A percentile compares a stretch with the other conserved stretches of the same genome.
Conservation (phyloP, 2,797 vertebrate species). For the Rhabdomys pumilio region DNA sequence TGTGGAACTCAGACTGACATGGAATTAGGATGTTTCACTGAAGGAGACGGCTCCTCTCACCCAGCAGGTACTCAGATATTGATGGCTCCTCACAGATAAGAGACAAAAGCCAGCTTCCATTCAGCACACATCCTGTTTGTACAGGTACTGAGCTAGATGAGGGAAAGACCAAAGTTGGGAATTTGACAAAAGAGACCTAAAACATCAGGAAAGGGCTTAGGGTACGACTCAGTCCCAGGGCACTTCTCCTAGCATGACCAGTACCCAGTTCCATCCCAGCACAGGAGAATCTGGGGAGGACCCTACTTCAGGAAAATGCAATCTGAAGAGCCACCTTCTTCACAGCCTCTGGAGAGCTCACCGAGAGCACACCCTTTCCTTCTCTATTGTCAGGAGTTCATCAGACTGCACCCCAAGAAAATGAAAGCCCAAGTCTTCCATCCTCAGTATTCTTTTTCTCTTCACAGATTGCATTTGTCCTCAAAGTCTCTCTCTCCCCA, state of each 20-base stretch:
- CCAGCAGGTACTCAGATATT: neutral
- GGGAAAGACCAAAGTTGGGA: neutral
- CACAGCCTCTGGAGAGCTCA: neutral
- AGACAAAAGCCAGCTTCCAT: neutral
- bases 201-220: neutral
- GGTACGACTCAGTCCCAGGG: neutral
- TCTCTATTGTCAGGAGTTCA: neutral
- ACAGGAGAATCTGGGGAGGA: neutral
- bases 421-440: neutral
- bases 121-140: neutral
- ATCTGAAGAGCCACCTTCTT: neutral
- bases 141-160: neutral
- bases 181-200: constrained; percentile 23
- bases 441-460: neutral
- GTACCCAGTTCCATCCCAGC: neutral
- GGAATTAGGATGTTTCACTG: neutral
- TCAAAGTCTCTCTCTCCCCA: neutral
- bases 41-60: neutral
- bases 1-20: constrained; percentile 30
- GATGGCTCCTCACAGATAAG: neutral
- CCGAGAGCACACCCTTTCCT: neutral
- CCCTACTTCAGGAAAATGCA: neutral
- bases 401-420: constrained; percentile 2
- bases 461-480: constrained; percentile 14
- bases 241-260: neutral